Conservation (phyloP, 2,113 vertebrate genomes). For the Otus sunia region DNA sequence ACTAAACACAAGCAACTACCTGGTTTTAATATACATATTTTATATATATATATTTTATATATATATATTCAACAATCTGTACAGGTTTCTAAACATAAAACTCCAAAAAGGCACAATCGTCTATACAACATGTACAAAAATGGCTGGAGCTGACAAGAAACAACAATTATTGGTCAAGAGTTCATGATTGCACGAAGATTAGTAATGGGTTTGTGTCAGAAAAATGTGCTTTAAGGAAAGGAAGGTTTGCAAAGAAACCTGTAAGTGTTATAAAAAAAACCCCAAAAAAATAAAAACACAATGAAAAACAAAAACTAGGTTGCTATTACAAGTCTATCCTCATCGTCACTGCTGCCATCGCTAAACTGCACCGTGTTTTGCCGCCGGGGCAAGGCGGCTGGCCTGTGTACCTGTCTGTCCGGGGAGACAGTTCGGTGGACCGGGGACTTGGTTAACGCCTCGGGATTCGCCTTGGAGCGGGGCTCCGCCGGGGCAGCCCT, state of each 20-base stretch:
- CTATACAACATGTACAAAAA: constrained; percentile 99
- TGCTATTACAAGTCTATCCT: constrained; percentile 94
- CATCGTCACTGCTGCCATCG: constrained; percentile 92
- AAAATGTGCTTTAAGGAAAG: constrained; percentile 96
- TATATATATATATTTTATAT: constrained; percentile 78
- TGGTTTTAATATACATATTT: constrained; percentile 85
- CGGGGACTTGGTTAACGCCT: neutral
- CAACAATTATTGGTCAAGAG: constrained; percentile 92
- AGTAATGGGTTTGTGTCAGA: constrained; percentile 88
- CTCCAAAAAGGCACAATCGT: constrained; percentile 98
- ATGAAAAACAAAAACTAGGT: constrained; percentile 80
- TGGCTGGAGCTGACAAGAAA: constrained; percentile 86
- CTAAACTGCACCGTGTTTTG: constrained; percentile 80
- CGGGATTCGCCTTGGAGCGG: constrained; percentile 23
- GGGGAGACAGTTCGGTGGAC: constrained; percentile 21
- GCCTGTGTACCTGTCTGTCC: constrained; percentile 46
- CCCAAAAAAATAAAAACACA: constrained; percentile 62
- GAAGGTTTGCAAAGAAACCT: constrained; percentile 83
- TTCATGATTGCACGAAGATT: constrained; percentile 96
- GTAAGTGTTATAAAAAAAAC: constrained; percentile 83
- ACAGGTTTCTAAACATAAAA: constrained; percentile 94
- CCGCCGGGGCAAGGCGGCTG: constrained; percentile 63
- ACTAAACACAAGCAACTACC: constrained; percentile 91
- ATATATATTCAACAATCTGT: constrained; percentile 88
- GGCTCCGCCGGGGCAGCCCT: neutral